Percentiles rank a stretch among this genome's conserved stretches.
Evolutionary conservation across 2,113 vertebrate genomes (phyloP).

Genomic region (Takifugu bimaculatus): DNA sequence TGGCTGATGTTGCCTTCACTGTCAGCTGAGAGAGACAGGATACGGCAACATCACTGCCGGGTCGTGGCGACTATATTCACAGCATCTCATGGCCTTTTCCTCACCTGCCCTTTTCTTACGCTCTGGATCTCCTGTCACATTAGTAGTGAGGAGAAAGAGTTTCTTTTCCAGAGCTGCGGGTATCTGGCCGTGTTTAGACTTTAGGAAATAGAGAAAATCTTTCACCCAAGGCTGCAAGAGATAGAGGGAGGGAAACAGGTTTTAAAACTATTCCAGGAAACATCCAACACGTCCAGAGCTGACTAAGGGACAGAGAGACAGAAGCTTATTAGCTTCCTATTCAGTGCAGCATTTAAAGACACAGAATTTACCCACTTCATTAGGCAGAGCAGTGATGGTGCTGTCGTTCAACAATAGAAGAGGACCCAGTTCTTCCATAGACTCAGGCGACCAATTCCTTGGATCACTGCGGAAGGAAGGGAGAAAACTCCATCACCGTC

Average conservation of each 20-base stretch:
- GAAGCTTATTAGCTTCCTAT: too few relatives aligned
- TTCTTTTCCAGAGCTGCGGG: slow-evolving; percentile 46
- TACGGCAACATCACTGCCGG: background rate
- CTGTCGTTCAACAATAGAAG: slow-evolving; percentile 55
- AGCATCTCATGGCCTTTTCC: background rate
- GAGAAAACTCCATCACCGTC: background rate
- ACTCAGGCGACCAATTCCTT: slow-evolving; percentile 59
- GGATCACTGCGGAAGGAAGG: slow-evolving; percentile 50
- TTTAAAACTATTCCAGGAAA: background rate
- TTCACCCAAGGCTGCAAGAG: slow-evolving; percentile 60
- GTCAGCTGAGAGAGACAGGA: slow-evolving; percentile 9
- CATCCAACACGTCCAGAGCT: background rate
- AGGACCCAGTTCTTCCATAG: slow-evolving; percentile 49
- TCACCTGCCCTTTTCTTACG: slow-evolving; percentile 53
- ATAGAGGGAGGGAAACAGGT: background rate
- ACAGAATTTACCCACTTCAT: slow-evolving; percentile 44
- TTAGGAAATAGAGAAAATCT: slow-evolving; percentile 50
- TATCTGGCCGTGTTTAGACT: background rate
- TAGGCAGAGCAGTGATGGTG: slow-evolving; percentile 41
- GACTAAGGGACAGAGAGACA: too few relatives aligned
- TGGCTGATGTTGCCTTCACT: fast-evolving
- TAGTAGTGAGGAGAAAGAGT: slow-evolving; percentile 51
- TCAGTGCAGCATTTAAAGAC: background rate
- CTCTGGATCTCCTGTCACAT: background rate
- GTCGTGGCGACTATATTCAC: too few relatives aligned